Evolutionary conservation across 2,888 invertebrate genomes (phyloP).

Genomic region (Meliscaeva auricollis): DNA sequence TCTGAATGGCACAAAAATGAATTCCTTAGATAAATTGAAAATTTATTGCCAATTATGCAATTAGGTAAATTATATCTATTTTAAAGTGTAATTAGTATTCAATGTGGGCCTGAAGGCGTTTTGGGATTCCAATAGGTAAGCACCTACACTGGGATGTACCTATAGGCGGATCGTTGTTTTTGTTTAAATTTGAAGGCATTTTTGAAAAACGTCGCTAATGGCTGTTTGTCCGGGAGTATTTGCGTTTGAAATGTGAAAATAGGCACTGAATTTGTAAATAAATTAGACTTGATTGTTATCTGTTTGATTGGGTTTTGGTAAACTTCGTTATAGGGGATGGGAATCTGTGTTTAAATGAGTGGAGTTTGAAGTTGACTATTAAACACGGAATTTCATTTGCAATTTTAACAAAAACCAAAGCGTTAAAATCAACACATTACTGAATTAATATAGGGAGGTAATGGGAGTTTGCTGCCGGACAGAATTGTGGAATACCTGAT

Average conservation of each 20-base stretch:
- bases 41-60: conserved; percentile 73
- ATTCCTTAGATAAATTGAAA: conserved; percentile 62
- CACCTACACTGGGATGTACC: no score
- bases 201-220: not conserved
- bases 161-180: not conserved
- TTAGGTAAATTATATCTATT: conserved; percentile 67
- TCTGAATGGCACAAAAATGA: conserved; percentile 44
- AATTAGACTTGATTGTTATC: conserved; percentile 50
- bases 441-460: conserved; percentile 3
- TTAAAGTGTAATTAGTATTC: conserved; percentile 67
- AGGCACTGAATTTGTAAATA: conserved; percentile 49
- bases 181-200: conserved; percentile 49
- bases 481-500: no score
- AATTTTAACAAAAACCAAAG: not conserved
- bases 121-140: no score
- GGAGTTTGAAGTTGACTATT: not conserved
- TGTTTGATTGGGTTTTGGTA: conserved; percentile 23
- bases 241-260: conserved; percentile 42
- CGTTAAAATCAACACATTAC: conserved; percentile 15
- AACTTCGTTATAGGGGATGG: no score
- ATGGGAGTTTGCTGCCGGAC: no score
- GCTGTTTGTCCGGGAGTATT: conserved; percentile 13
- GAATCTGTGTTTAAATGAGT: no score
- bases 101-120: not conserved
- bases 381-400: not conserved